A percentile compares a stretch with the other conserved stretches of the same genome.
Evolutionary conservation across 2,113 vertebrate species (phyloP).

Genomic region (Mungos mungo): DNA sequence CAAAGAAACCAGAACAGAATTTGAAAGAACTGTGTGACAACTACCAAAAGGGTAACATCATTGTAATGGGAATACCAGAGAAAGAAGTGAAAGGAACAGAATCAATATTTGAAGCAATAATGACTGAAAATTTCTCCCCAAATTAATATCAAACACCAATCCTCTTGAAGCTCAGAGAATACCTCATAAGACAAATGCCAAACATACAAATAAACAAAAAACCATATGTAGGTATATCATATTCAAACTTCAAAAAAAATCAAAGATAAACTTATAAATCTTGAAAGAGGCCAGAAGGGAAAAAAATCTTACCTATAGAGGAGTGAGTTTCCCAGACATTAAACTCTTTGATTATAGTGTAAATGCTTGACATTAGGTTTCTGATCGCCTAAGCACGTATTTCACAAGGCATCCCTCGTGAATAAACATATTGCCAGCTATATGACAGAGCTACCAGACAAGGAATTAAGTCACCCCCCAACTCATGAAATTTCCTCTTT

Average conservation of each 20-base stretch:
- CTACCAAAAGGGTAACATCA: background rate
- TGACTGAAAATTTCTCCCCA: background rate
- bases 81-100: background rate
- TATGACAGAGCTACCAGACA: background rate
- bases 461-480: background rate
- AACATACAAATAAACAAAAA: background rate
- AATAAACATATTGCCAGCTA: background rate
- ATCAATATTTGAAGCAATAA: background rate
- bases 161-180: background rate
- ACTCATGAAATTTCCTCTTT: background rate
- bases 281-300: background rate
- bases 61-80: background rate
- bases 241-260: background rate
- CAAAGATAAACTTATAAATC: background rate
- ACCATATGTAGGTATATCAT: background rate
- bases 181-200: background rate
- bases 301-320: background rate
- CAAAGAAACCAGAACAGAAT: background rate
- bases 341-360: background rate
- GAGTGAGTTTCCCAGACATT: background rate
- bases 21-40: background rate
- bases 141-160: background rate
- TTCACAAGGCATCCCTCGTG: background rate
- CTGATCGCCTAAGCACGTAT: background rate
- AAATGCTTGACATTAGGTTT: background rate